Conservation (phyloP, 2,797 vertebrate species). For the Clarias platycephalus region DNA sequence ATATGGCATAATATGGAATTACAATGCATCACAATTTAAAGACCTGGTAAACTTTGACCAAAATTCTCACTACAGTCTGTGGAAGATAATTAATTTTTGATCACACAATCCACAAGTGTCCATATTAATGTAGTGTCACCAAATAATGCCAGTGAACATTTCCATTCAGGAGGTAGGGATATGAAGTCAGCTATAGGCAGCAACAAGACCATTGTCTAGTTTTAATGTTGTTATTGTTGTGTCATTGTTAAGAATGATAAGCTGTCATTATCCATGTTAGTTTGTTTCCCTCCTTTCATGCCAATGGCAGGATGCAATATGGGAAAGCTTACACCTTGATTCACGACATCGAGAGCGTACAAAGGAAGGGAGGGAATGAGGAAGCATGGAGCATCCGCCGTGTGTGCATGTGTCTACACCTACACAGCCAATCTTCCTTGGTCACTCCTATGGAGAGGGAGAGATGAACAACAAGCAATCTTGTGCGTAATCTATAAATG, state of each 20-base stretch:
- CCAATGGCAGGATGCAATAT: constrained; percentile 42
- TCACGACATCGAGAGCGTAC: constrained; percentile 30
- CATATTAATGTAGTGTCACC: not conserved
- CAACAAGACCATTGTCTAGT: constrained; percentile 8
- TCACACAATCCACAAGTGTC: constrained; percentile 19
- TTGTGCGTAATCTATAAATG: not conserved
- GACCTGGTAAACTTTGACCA: constrained; percentile 44
- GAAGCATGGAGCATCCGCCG: constrained; percentile 50
- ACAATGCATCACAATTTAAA: constrained; percentile 21
- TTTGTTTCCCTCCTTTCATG: constrained; percentile 30
- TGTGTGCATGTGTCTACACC: constrained; percentile 20
- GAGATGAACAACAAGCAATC: not conserved
- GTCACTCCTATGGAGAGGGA: not conserved
- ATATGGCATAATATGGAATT: constrained; percentile 9
- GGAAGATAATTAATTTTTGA: constrained; percentile 3
- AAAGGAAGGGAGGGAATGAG: constrained; percentile 51
- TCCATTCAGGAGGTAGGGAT: constrained; percentile 8
- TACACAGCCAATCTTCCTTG: not conserved
- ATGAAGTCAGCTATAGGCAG: constrained; percentile 6
- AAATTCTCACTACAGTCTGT: constrained; percentile 14
- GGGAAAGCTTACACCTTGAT: constrained; percentile 53
- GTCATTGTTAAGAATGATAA: constrained; percentile 30
- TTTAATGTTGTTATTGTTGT: constrained; percentile 27
- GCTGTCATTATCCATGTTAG: constrained; percentile 36
- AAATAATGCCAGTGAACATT: constrained; percentile 16